Conservation (phyloP, 2,113 vertebrate species). For the Aldabrachelys gigantea region DNA sequence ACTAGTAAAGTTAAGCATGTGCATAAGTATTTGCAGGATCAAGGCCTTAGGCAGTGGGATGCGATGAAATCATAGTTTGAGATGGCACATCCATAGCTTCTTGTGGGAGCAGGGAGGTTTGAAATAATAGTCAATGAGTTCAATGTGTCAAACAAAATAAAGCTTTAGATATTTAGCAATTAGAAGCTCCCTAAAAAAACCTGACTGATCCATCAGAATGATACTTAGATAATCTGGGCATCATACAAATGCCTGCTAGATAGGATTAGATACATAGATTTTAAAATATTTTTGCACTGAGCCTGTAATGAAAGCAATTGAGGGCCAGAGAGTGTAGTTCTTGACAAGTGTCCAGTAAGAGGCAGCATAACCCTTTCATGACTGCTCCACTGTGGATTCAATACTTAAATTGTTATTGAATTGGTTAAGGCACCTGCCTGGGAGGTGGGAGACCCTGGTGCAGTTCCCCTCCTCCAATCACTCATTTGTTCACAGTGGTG, state of each 20-base stretch:
- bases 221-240: neutral
- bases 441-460: neutral
- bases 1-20: neutral
- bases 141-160: constrained; percentile 43
- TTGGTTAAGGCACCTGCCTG: neutral
- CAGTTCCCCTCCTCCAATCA: neutral
- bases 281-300: neutral
- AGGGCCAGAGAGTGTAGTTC: fast-evolving
- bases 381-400: neutral
- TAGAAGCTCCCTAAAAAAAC: neutral
- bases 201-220: fast-evolving
- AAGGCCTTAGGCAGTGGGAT: constrained; percentile 36
- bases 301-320: neutral
- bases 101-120: constrained; percentile 9
- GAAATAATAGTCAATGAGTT: constrained; percentile 22
- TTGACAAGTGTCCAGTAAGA: neutral
- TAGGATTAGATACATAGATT: neutral
- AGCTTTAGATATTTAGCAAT: constrained; percentile 28
- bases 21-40: constrained; percentile 20
- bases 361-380: neutral
- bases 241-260: neutral
- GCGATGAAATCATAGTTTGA: constrained; percentile 25
- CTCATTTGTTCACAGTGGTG: neutral
- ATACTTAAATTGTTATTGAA: neutral
- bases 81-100: neutral